Conservation (phyloP, 2,888 invertebrate species). For the Habroteleia sp. region DNA sequence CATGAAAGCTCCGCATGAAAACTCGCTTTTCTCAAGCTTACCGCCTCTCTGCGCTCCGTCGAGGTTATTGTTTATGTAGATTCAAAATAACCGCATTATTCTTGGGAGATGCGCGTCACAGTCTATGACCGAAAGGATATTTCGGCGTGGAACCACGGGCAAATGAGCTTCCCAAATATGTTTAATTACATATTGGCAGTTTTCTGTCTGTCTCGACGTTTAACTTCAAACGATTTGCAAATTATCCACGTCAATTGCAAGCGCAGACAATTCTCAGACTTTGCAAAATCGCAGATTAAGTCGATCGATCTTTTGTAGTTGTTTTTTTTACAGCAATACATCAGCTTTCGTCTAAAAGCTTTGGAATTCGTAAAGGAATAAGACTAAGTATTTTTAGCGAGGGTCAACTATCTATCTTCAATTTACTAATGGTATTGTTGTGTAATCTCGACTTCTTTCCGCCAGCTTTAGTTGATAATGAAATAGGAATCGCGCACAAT, state of each 20-base stretch:
- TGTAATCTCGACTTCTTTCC: conserved; percentile 54
- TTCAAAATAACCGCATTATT: conserved; percentile 23
- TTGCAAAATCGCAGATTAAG: no score
- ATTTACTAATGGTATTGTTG: conserved; percentile 57
- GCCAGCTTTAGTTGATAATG: conserved; percentile 37
- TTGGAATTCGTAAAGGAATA: conserved; percentile 21
- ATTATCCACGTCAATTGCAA: no score
- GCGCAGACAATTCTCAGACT: no score
- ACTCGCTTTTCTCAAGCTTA: conserved; percentile 47
- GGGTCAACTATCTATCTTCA: conserved; percentile 45
- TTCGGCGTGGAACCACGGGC: no score
- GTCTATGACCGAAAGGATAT: no score
- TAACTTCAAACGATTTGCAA: no score
- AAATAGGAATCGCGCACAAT: conserved; percentile 28
- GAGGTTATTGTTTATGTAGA: conserved; percentile 60
- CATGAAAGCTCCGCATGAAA: conserved; percentile 36
- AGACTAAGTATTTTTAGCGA: conserved; percentile 29
- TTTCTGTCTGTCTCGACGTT: no score
- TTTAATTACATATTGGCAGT: no score
- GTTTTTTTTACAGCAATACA: no score
- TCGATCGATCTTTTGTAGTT: no score
- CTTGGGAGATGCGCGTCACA: no score
- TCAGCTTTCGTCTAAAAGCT: conserved; percentile 12
- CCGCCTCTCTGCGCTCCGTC: conserved; percentile 24
- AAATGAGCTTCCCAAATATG: no score